These are phyloP conservation scores for Benthochromis sp. DNA, from an alignment of 2,113 vertebrate species.

Conservation along the genomic window DNA sequence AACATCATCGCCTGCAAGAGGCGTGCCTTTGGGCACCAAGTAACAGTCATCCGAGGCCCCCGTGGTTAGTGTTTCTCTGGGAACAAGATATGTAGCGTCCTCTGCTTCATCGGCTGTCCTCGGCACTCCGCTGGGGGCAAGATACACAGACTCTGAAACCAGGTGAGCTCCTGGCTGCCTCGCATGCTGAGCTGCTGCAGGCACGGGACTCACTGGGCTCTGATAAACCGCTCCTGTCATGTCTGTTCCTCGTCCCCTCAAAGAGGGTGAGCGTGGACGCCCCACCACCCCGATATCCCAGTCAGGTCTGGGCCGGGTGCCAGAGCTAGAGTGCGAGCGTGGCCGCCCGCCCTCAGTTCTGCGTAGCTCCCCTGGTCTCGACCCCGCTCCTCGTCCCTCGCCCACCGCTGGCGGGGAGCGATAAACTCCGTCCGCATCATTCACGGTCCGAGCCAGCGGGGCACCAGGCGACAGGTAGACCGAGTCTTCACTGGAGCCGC, in stretches of 20 bases:
- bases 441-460: constrained; percentile 8
- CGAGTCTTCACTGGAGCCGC: constrained; percentile 29
- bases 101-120: constrained; percentile 38
- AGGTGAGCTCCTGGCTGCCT: constrained; percentile 43
- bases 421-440: constrained; percentile 65
- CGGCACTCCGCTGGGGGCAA: constrained; percentile 57
- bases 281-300: constrained; percentile 52
- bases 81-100: constrained; percentile 61
- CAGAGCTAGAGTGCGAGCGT: constrained; percentile 73
- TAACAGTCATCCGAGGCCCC: constrained; percentile 64
- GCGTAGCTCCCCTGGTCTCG: constrained; percentile 48
- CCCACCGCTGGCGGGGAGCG: constrained; percentile 52
- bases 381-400: constrained; percentile 36
- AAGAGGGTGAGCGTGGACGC: constrained; percentile 69
- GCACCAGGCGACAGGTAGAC: constrained; percentile 57
- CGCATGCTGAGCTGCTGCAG: constrained; percentile 28
- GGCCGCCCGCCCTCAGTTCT: constrained; percentile 60
- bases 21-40: constrained; percentile 66
- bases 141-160: constrained; percentile 63
- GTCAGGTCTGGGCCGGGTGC: constrained; percentile 66
- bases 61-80: constrained; percentile 44
- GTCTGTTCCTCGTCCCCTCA: constrained; percentile 56
- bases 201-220: constrained; percentile 45
- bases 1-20: constrained; percentile 63
- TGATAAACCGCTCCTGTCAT: constrained; percentile 55